Conservation (phyloP, 2,113 vertebrate genomes). For the Carettochelys insculpta region DNA sequence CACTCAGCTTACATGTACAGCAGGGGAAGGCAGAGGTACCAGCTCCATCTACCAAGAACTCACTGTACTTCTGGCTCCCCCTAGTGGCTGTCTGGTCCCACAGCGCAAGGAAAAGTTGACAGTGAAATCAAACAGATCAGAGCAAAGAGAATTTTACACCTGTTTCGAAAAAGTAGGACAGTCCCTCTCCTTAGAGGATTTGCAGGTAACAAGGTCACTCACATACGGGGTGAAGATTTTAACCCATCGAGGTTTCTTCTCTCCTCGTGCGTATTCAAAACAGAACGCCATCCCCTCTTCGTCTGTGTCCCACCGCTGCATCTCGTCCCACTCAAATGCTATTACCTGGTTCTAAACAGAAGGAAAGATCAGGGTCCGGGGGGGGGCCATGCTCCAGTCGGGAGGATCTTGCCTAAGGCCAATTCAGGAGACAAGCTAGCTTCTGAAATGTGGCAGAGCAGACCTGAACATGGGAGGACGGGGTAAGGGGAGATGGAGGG, state of each 20-base stretch:
- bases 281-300: constrained; percentile 99
- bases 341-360: constrained; percentile 92
- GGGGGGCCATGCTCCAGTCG: accelerated
- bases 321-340: constrained; percentile 93
- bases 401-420: background rate
- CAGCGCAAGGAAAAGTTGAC: background rate
- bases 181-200: accelerated
- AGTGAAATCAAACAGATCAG: background rate
- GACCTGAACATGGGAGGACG: background rate
- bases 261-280: constrained; percentile 92
- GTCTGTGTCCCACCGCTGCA: constrained; percentile 98
- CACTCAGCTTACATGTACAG: background rate
- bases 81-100: constrained; percentile 30
- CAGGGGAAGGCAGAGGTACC: background rate
- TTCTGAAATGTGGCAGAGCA: background rate
- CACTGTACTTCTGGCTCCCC: constrained; percentile 38
- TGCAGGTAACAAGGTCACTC: constrained; percentile 56
- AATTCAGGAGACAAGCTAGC: accelerated
- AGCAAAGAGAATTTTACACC: background rate
- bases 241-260: constrained; percentile 98
- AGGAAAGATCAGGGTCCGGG: background rate
- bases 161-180: background rate
- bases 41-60: background rate
- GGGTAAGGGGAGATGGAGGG: background rate
- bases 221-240: constrained; percentile 92